Evolutionary conservation across 2,888 invertebrate genomes (phyloP), one percentile per base, ranked within the genome.

Genomic region (Lucinisca nassula): DNA sequence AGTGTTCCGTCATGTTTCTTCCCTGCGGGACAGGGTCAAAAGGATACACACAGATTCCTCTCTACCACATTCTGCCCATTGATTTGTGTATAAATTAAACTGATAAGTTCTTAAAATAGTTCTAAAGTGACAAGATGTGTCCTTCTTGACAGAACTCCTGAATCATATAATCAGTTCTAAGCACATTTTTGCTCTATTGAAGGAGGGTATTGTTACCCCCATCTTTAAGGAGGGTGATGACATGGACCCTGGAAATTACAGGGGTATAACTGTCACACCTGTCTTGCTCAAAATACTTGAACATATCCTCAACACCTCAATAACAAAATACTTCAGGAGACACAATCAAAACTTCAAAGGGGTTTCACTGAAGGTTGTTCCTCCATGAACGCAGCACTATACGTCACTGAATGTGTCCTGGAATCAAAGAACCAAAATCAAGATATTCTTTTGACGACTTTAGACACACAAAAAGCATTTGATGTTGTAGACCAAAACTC

Each of bases 191-290:
- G 30, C 6, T 1, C 10, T 51, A 12, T 37, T 79, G 21, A 79
- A 79, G 24, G 40, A 40, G n/a, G 79, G 72, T 2, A 70, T 37
- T 30, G 27, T 72, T 21, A 72, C 79, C n/a, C 79, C 55, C 1
- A n/a, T 73, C 30, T 58, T 32, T 32, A 79, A 70, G 37, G 76
- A 82, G 45, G 74, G 80, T 0, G 72, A 73, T 73, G 21, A 6
- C 14, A 51, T 35, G 0, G 27, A 70, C 14, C 80, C 73, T 14
- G 55, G 73, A n/a, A 80, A 74, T 30, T 80, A 74, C 35, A 32
- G 74, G n/a, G 81, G 81, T 24, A 79, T 79, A 0, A 73, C 55
- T 10, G 79, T 79, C 0, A 79, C 79, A 37, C 35, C 80, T 3
- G 40, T 55, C 21, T 21, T 58, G 17, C 21, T 80, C n/a, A n/a